Base-by-base conservation (phyloP, 2,113 vertebrate genomes). In the Indicator indicator region DNA sequence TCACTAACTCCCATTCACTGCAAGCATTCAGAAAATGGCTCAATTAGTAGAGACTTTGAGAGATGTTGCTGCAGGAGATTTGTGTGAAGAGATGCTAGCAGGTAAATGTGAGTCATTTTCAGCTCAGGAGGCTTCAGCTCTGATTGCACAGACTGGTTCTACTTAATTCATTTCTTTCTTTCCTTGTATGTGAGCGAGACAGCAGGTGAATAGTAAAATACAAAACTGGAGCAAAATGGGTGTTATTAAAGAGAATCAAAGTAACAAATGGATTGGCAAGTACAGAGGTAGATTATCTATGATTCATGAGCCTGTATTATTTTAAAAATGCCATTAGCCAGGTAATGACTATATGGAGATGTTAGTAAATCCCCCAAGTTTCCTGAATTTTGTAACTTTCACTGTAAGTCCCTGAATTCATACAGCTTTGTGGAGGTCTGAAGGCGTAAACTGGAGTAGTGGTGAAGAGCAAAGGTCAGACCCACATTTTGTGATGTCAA, bases 201-300 rank as follows among this genome's bases (percentile, higher is more conserved):
- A 65, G 96, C 90, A 95, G 90, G 91, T 93, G 94, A 97, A 90
- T 18, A 67, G 62, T 72, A 69, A 95, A 91, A 93, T 86, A 89
- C 76, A 84, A 75, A 93, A 90, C 40, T 18, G 24, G 73, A 90
- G 76, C 27, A 93, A 83, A 97, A 88, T 72, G 30, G 48, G 12
- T 93, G 81, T 76, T 90, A 95, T 97, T 95, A 91, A 74, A 83
- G 83, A 72, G 88, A 95, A 93, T 97, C 86, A 93, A 94, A 95
- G 82, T 86, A 93, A 69, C 84, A 93, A 93, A 79, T 58, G 65
- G 58, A 89, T 93, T 85, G 85, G 80, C 80, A 95, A 97, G 62
- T 88, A 88, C 88, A 91, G 40, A 78, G 88, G 80, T 69, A 95
- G 58, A 93, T 96, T 96, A 95, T 83, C 92, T 94, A 58, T 96